Conservation (phyloP, 2,113 vertebrate genomes). For the Dascyllus trimaculatus region DNA sequence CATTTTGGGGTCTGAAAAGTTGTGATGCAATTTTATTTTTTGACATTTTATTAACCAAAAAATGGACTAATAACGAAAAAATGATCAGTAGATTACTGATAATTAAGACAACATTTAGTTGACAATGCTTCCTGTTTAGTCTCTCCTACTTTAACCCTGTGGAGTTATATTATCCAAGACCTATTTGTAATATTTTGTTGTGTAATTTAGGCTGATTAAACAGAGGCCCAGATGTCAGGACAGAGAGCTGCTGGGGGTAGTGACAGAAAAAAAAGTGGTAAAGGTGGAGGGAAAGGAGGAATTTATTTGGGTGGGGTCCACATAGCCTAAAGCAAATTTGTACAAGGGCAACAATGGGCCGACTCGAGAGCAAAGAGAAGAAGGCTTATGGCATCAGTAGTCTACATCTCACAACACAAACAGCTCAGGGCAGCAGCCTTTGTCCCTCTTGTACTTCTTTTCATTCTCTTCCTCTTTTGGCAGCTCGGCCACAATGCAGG, state of each 20-base stretch:
- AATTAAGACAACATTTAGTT: too few relatives aligned
- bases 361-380: constrained; percentile 67
- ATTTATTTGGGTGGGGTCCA: constrained; percentile 72
- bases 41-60: too few relatives aligned
- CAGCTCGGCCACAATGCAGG: constrained; percentile 72
- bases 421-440: constrained; percentile 81
- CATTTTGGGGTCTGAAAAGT: too few relatives aligned
- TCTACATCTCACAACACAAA: constrained; percentile 77
- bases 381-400: constrained; percentile 71
- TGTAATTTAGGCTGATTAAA: not conserved
- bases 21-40: too few relatives aligned
- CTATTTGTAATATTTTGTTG: not conserved
- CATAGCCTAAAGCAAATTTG: constrained; percentile 81
- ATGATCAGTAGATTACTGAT: too few relatives aligned
- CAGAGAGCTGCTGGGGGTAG: not conserved
- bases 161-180: not conserved
- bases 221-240: not conserved
- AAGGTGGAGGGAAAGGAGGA: constrained; percentile 48
- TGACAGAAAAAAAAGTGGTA: not conserved
- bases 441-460: constrained; percentile 65
- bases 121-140: too few relatives aligned
- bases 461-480: constrained; percentile 76
- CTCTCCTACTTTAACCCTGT: not conserved
- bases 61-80: too few relatives aligned
- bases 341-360: constrained; percentile 77